Base-by-base conservation (phyloP, 2,797 vertebrate genomes). In the Myotis planiceps region DNA sequence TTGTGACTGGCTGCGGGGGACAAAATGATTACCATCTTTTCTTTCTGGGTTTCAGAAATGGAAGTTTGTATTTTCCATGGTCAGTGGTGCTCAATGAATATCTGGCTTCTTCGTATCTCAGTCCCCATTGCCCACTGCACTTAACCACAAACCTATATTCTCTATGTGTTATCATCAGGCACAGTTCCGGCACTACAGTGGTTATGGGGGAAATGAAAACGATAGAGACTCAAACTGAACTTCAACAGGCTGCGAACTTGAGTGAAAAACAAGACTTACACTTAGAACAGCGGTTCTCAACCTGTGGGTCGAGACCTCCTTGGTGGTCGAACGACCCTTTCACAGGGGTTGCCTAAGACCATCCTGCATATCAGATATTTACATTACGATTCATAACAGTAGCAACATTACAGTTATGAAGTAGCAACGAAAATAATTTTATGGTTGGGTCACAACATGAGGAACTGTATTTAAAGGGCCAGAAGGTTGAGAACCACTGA, bases 151-250 rank as follows among this genome's bases (percentile, higher is more conserved):
- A 90, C 83, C 97, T 47, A 53, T 94, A 76, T 97, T 98, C 68
- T 97, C 98, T 55, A 90, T 98, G 94, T 98, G 98, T 97, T 98
- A 97, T 97, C 97, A 98, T 84, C 96, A 96, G 18, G 96, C 98
- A 34, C 92, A 97, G 18, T 98, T 98, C 96, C 90, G 90, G 66
- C 97, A 98, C 34, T 98, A 93, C 10, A 93, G 82, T 91, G 93
- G 81, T 25, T n/a, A 96, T 96, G 97, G 97, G 80, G 97, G 95
- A 94, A 97, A 98, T 93, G 45, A 98, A 98, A 95, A 98, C 93
- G 13, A 98, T 98, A 96, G 97, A 98, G 97, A 98, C 96, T 29
- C 98, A 98, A 87, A 98, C 96, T 68, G 98, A 98, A 97, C 96
- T 95, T 90, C 29, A 88, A 71, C 96, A 98, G 95, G 95, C 95